Evolutionary conservation across 2,888 invertebrate species (phyloP), one percentile per base, ranked within the genome.

Genomic region (Eurois occulta): DNA sequence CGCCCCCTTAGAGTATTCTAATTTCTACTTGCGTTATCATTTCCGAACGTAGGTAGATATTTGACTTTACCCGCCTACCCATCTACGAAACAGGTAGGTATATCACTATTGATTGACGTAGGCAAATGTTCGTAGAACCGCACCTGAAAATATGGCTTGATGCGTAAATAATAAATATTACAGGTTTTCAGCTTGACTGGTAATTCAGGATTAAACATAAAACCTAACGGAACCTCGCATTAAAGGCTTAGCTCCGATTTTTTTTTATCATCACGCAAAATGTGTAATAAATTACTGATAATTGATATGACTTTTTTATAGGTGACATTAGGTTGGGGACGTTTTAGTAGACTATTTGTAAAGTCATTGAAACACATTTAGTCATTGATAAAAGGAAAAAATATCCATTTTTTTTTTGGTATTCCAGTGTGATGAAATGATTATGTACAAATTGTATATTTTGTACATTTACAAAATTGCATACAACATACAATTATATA

Each of bases 231-330:
- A 79, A 79, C 35, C 58, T 21, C 4, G 65, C 6, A 70, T 83
- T 70, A 78, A 7, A 32, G 46, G 82, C n/a, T 82, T 75, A 71
- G 80, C 71, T 60, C 62, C 80, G 84, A 82, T 82, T 79, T 84
- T 79, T 84, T 76, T 78, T 67, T 62, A 79, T 79, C 62, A 55
- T 52, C 24, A 13, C 11, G 3, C 16, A 24, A 41, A 55, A 66
- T 71, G 24, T n/a, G n/a, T 65, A 48, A 55, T 82, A 28, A 52
- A 69, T 80, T 43, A 82, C 46, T 41, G 77, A 77, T 58, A 60
- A 81, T 69, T 65, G 43, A 32, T 75, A 52, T 55, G 74, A 46
- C 32, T 21, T 67, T 55, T 74, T 65, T 35, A 35, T 62, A 35
- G 11, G 10, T 21, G 32, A 11, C 65, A 35, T 38, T 41, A 48